These are phyloP conservation scores for Xylocopa sonorina DNA, from an alignment of 1,140 invertebrate genomes.

Conservation along the genomic window DNA sequence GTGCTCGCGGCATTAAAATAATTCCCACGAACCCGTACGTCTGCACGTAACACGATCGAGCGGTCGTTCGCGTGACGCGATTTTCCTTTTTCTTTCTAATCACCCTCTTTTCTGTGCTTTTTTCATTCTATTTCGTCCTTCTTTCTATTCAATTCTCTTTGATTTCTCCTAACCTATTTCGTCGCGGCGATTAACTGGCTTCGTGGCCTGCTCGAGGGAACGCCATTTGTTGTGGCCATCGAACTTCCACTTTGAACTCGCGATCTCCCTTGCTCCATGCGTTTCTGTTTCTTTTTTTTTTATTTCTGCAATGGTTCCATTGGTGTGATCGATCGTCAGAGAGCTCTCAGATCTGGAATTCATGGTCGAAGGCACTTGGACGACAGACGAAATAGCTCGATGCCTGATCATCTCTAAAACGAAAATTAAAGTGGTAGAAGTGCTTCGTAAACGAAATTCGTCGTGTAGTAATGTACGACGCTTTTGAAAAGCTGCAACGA, in stretches of 20 bases:
- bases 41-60: slow-evolving; percentile 8
- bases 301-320: not conserved
- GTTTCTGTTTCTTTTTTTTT: no score
- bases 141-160: not conserved
- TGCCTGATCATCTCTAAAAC: not conserved
- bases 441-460: not conserved
- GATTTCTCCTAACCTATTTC: slow-evolving; percentile 55
- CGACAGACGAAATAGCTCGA: not conserved
- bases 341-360: slow-evolving; percentile 15
- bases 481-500: no score
- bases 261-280: not conserved
- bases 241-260: not conserved
- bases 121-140: not conserved
- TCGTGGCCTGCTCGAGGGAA: slow-evolving; percentile 16
- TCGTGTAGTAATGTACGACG: no score
- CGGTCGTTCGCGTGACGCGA: slow-evolving; percentile 47
- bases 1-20: not conserved
- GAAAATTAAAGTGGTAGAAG: not conserved
- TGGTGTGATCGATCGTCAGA: slow-evolving; percentile 1
- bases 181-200: slow-evolving; percentile 36
- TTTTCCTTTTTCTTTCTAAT: not conserved
- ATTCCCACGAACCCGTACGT: not conserved
- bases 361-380: not conserved
- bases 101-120: not conserved
- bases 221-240: slow-evolving; percentile 1